Conservation (phyloP, 2,113 vertebrate species). For the Lamprologus ornatipinnis region DNA sequence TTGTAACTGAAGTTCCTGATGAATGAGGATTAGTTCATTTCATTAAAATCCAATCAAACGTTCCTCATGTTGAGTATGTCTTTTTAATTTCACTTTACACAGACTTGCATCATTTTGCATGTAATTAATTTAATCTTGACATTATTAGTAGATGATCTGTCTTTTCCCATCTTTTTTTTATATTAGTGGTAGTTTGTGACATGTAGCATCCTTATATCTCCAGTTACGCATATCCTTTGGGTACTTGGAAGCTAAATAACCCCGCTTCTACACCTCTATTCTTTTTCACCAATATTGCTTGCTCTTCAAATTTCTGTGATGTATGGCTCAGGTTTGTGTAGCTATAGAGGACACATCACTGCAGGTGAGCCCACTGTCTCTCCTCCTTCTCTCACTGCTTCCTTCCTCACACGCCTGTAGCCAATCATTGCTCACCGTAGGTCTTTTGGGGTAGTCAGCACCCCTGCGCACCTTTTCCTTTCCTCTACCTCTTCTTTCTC, state of each 20-base stretch:
- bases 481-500: background rate
- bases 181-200: background rate
- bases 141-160: conserved; percentile 5
- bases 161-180: background rate
- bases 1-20: background rate
- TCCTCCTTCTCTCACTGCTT: background rate
- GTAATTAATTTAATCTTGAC: conserved; percentile 1
- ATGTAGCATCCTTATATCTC: background rate
- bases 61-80: background rate
- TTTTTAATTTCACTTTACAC: background rate
- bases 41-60: background rate
- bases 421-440: conserved; percentile 34
- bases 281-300: background rate
- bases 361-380: conserved; percentile 43
- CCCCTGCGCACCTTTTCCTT: conserved; percentile 23
- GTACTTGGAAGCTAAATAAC: background rate
- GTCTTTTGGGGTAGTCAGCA: conserved; percentile 31
- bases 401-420: conserved; percentile 1
- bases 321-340: conserved; percentile 17
- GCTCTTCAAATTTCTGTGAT: conserved; percentile 19
- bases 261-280: background rate
- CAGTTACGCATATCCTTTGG: background rate
- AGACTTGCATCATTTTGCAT: conserved; percentile 2
- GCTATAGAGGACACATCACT: conserved; percentile 41
- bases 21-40: background rate